Base-by-base conservation (phyloP, 2,113 vertebrate species). In the Cinclus mexicanus region DNA sequence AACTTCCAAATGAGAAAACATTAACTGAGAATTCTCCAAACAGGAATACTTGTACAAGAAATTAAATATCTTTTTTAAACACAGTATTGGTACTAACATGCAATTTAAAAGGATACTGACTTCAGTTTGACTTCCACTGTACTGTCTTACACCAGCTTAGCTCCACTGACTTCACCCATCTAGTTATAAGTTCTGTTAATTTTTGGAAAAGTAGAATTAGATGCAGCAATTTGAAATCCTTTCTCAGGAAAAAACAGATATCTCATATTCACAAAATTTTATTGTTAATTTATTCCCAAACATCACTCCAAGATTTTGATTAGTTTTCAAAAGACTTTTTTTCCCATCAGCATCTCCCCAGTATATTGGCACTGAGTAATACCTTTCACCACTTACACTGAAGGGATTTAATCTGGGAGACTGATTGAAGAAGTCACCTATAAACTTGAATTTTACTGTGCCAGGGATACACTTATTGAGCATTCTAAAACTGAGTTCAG, bases 381-480 rank as follows among this genome's bases (percentile, higher is more conserved):
- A 67, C 17, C 41, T 86, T 86, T 67, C 47, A 56, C 16, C 33
- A 69, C 20, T 85, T n/a, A 65, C 17, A 42, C 50, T 65, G 17
- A 33, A 83, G 33, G 37, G 29, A 89, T 75, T 89, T 64, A 49
- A 26, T 59, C 11, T 79, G 71, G 11, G 31, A 72, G 9, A 64
- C 0, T 41, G 8, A 64, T 0, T 41, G 31, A 89, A 56, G 7
- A 79, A 52, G 47, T 47, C 31, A 80, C 10, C 16, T 71, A 42
- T 44, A 67, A 76, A 80, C 28, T 44, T 80, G 53, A 67, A 76
- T 83, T 83, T 61, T 90, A 35, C 37, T 68, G 39, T 8, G 4
- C 35, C 12, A 72, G 44, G 29, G 44, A 87, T 78, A 41, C 5
- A 14, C 75, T 85, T 74, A 72, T 1, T 61, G 11, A 5, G 4